Evolutionary conservation across 2,888 invertebrate genomes (phyloP).

Genomic region (Apotomis turbidana): DNA sequence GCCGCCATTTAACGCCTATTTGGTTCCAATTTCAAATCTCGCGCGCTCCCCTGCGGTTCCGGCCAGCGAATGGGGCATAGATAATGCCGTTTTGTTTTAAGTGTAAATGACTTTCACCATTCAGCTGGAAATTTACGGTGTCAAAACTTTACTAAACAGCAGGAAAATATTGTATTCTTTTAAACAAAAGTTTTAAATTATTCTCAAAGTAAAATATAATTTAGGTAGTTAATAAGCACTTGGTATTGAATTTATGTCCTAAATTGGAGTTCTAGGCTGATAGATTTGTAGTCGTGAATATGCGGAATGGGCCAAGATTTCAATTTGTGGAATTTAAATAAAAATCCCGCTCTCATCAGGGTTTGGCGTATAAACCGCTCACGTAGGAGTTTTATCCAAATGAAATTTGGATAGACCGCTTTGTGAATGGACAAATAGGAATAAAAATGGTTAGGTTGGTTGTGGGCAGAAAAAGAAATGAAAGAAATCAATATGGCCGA

Average conservation of each 20-base stretch:
- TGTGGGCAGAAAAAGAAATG: slow-evolving; percentile 69
- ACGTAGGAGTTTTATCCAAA: slow-evolving; percentile 66
- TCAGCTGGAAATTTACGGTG: slow-evolving; percentile 34
- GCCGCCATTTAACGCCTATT: slow-evolving; percentile 88
- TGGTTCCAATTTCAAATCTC: slow-evolving; percentile 85
- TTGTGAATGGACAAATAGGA: slow-evolving; percentile 68
- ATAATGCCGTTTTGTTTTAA: slow-evolving; percentile 78
- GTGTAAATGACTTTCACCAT: slow-evolving; percentile 44
- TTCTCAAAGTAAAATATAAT: background rate
- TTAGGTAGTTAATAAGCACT: background rate
- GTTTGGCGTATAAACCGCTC: slow-evolving; percentile 60
- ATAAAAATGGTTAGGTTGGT: slow-evolving; percentile 62
- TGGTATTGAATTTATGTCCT: background rate
- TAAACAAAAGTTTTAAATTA: background rate
- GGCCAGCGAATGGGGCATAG: slow-evolving; percentile 75
- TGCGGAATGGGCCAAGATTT: slow-evolving; percentile 43
- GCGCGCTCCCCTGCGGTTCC: slow-evolving; percentile 79
- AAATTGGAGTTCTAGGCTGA: slow-evolving; percentile 6
- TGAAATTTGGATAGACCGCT: slow-evolving; percentile 68
- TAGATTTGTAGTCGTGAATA: slow-evolving; percentile 42
- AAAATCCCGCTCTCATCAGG: slow-evolving; percentile 58
- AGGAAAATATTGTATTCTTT: background rate
- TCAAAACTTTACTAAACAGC: too few relatives aligned
- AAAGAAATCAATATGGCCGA: slow-evolving; percentile 71
- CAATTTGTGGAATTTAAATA: slow-evolving; percentile 56